These are phyloP conservation scores for Carcinoscorpius rotundicauda DNA, from an alignment of 1,140 invertebrate genomes.

Conservation along the genomic window DNA sequence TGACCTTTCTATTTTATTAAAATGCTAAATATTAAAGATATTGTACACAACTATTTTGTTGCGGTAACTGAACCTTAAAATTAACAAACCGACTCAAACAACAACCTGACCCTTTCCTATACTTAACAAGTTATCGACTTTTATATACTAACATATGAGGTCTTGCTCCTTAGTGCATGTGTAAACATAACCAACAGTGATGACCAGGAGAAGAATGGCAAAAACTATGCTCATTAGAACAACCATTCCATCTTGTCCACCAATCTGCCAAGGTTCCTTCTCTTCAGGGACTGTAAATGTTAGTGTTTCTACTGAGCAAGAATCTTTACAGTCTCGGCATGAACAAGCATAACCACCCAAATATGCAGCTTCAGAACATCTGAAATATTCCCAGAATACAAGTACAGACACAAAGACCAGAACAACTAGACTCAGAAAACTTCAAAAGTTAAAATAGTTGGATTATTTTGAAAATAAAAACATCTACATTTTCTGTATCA, in stretches of 20 bases:
- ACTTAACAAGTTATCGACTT: slow-evolving; percentile 1
- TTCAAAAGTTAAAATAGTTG: not conserved
- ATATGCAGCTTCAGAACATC: too few relatives aligned
- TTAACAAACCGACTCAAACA: not conserved
- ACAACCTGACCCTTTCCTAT: not conserved
- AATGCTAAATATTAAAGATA: not conserved
- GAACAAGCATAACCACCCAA: too few relatives aligned
- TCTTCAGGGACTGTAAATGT: slow-evolving; percentile 49
- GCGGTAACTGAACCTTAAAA: too few relatives aligned
- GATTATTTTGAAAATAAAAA: too few relatives aligned
- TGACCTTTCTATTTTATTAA: not conserved
- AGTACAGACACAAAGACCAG: slow-evolving; percentile 49
- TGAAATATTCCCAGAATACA: slow-evolving; percentile 42
- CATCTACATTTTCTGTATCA: too few relatives aligned
- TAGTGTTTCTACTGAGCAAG: slow-evolving; percentile 44
- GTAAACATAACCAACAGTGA: slow-evolving; percentile 14
- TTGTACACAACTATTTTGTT: not conserved
- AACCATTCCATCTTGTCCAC: slow-evolving; percentile 55
- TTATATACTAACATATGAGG: slow-evolving; percentile 17
- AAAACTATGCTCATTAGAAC: slow-evolving; percentile 64
- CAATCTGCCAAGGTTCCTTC: slow-evolving; percentile 51
- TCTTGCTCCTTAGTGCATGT: slow-evolving; percentile 8
- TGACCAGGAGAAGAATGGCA: slow-evolving; percentile 32
- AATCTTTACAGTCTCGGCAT: slow-evolving; percentile 54
- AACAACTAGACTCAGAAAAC: slow-evolving; percentile 14